Conservation (phyloP, 2,113 vertebrate species). For the Ellobius talpinus region DNA sequence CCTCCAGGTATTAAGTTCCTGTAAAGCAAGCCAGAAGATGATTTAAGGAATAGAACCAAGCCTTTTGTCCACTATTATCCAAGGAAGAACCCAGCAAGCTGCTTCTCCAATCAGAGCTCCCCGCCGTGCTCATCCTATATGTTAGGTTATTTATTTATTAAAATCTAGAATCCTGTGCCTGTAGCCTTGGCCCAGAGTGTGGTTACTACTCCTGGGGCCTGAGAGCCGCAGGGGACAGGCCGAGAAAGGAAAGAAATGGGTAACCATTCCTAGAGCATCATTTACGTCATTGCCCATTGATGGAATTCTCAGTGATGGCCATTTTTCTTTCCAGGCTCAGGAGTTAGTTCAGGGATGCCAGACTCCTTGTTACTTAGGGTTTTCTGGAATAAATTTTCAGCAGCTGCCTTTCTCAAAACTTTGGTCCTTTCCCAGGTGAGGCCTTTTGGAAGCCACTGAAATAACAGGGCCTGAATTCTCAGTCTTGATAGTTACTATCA, state of each 20-base stretch:
- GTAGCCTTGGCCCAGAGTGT: constrained; percentile 87
- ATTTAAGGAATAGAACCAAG: constrained; percentile 75
- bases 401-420: constrained; percentile 73
- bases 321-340: constrained; percentile 56
- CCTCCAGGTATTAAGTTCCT: constrained; percentile 92
- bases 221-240: constrained; percentile 69
- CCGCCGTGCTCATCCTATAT: constrained; percentile 86
- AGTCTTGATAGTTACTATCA: constrained; percentile 65
- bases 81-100: constrained; percentile 86
- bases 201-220: constrained; percentile 81
- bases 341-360: constrained; percentile 65
- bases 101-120: constrained; percentile 86
- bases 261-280: not conserved
- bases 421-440: constrained; percentile 62
- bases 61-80: constrained; percentile 87
- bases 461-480: constrained; percentile 52
- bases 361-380: constrained; percentile 61
- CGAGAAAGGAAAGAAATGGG: constrained; percentile 53
- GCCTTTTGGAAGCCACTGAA: constrained; percentile 67
- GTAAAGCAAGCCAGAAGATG: constrained; percentile 76
- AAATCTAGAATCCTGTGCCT: constrained; percentile 88
- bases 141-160: constrained; percentile 97
- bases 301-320: constrained; percentile 54
- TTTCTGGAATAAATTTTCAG: constrained; percentile 71
- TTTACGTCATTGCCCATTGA: not conserved